Conservation (phyloP, 2,888 invertebrate genomes). For the Lottia gigantea region DNA sequence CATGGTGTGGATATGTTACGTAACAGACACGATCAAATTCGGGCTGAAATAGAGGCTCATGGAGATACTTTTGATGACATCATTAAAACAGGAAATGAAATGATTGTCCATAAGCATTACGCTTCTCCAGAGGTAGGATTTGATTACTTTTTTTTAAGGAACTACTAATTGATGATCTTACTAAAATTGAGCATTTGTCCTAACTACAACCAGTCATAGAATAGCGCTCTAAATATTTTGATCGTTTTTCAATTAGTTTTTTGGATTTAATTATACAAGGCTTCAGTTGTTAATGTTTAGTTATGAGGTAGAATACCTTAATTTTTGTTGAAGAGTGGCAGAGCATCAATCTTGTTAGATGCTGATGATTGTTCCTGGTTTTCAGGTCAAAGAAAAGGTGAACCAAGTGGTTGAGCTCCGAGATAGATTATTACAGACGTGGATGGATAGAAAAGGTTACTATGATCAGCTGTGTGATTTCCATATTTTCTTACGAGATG, state of each 20-base stretch:
- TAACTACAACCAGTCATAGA: too few species aligned
- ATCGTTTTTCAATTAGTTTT: too few species aligned
- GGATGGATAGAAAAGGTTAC: conserved; percentile 96
- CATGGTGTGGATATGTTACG: conserved; percentile 96
- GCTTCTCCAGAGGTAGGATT: conserved; percentile 71
- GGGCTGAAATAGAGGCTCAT: conserved; percentile 97
- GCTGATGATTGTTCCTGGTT: conserved; percentile 12
- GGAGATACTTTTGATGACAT: conserved; percentile 96
- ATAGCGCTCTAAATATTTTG: too few species aligned
- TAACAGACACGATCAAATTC: conserved; percentile 98
- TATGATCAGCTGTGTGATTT: conserved; percentile 98
- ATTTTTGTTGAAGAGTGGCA: too few species aligned
- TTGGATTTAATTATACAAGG: too few species aligned
- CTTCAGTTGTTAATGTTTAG: too few species aligned
- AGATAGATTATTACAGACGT: conserved; percentile 88
- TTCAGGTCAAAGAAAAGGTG: conserved; percentile 65
- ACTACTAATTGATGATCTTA: too few species aligned
- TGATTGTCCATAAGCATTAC: conserved; percentile 88
- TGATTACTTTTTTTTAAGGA: too few species aligned
- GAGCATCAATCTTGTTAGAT: too few species aligned
- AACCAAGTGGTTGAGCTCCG: conserved; percentile 78
- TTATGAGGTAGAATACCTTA: too few species aligned
- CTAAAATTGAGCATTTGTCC: too few species aligned
- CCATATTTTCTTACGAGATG: conserved; percentile 93
- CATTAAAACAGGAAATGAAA: conserved; percentile 90